Evolutionary conservation across 1,140 invertebrate species (phyloP).

Genomic region (Pachyrhynchus sulphureomaculatus): DNA sequence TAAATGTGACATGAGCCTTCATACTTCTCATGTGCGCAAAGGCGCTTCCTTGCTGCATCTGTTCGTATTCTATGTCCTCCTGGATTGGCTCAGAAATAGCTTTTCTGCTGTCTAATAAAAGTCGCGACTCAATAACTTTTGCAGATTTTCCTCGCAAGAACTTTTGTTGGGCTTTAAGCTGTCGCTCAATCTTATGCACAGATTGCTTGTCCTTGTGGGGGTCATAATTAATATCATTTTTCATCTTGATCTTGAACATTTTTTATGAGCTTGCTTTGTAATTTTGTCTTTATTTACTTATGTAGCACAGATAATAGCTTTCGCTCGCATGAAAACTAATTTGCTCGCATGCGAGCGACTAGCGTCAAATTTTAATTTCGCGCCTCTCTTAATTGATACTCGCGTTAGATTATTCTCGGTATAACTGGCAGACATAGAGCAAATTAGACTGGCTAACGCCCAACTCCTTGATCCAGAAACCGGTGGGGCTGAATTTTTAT

Average conservation of each 20-base stretch:
- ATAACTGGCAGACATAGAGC: slow-evolving; percentile 52
- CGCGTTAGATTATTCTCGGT: slow-evolving; percentile 62
- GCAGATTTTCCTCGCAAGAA: slow-evolving; percentile 70
- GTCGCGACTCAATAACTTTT: slow-evolving; percentile 66
- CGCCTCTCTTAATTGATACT: slow-evolving; percentile 65
- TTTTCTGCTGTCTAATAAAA: slow-evolving; percentile 61
- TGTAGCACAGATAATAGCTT: no score
- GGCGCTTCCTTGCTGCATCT: slow-evolving; percentile 49
- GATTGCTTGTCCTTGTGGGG: slow-evolving; percentile 37
- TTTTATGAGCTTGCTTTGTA: slow-evolving; percentile 39
- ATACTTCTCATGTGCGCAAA: slow-evolving; percentile 37
- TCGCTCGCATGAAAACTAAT: no score
- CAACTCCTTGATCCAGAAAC: slow-evolving; percentile 74
- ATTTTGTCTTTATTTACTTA: no score
- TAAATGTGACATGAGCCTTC: slow-evolving; percentile 48
- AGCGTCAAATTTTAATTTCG: slow-evolving; percentile 63
- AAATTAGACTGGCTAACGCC: slow-evolving; percentile 60
- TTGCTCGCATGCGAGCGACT: slow-evolving; percentile 52
- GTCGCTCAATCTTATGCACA: slow-evolving; percentile 37
- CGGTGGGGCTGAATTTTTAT: no score
- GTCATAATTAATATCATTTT: slow-evolving; percentile 43
- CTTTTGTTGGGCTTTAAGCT: slow-evolving; percentile 55
- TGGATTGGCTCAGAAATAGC: slow-evolving; percentile 56
- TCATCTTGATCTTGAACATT: slow-evolving; percentile 47
- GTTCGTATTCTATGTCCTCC: slow-evolving; percentile 51